These are phyloP conservation scores for Volucella inflata DNA, from an alignment of 2,888 invertebrate species.

Conservation along the genomic window DNA sequence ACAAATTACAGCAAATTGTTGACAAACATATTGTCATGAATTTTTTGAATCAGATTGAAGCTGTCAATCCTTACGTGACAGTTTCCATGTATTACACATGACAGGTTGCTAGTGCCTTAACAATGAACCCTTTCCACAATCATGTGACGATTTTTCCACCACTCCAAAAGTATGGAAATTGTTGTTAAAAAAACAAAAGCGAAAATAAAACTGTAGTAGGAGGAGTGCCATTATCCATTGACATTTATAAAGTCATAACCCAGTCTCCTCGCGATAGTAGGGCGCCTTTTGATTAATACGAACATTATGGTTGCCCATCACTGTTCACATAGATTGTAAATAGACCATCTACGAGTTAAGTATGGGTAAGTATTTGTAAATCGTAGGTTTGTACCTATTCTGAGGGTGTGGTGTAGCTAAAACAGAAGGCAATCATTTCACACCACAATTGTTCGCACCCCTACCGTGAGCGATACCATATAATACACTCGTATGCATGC, in stretches of 20 bases:
- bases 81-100: not conserved
- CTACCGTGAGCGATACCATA: constrained; percentile 16
- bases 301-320: constrained; percentile 6
- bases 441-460: constrained; percentile 61
- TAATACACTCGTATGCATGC: not conserved
- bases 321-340: constrained; percentile 21
- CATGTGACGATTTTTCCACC: no score
- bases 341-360: constrained; percentile 42
- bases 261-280: constrained; percentile 7
- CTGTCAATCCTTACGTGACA: constrained; percentile 6
- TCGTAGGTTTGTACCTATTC: not conserved
- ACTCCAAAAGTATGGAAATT: no score
- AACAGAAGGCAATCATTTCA: constrained; percentile 65
- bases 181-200: not conserved
- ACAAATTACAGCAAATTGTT: no score
- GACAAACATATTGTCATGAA: not conserved
- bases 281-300: constrained; percentile 39
- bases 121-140: no score
- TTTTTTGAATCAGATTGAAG: constrained; percentile 1
- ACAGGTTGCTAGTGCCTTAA: no score
- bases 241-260: constrained; percentile 1
- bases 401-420: constrained; percentile 51
- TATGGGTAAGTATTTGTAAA: no score
- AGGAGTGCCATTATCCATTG: no score
- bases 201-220: constrained; percentile 1